These are phyloP conservation scores for Cydia amplana DNA, from an alignment of 1,140 invertebrate genomes.

Conservation along the genomic window DNA sequence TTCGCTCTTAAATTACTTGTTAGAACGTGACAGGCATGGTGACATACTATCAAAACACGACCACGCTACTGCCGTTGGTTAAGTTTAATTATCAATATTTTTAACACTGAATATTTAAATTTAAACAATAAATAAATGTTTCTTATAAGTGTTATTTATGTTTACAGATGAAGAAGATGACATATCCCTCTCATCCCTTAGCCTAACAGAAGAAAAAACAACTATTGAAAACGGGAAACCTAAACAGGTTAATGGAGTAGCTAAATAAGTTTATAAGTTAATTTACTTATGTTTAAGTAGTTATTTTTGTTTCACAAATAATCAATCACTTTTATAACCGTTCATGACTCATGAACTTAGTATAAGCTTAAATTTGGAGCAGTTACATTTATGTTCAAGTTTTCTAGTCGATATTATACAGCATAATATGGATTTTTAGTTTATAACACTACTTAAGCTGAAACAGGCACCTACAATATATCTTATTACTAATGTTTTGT, in stretches of 20 bases:
- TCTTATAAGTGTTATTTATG: slow-evolving; percentile 2
- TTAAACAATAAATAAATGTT: not conserved
- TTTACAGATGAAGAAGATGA: slow-evolving; percentile 66
- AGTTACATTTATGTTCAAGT: slow-evolving; percentile 9
- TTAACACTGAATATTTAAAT: too few relatives aligned
- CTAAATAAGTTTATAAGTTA: slow-evolving; percentile 51
- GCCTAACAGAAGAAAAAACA: slow-evolving; percentile 62
- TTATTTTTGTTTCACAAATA: slow-evolving; percentile 24
- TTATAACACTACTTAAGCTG: slow-evolving; percentile 15
- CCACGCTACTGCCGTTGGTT: too few relatives aligned
- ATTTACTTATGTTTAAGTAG: slow-evolving; percentile 32
- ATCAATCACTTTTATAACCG: not conserved
- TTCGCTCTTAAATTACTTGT: too few relatives aligned
- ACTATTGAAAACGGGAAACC: slow-evolving; percentile 61
- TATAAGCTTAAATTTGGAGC: not conserved
- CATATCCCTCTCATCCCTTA: slow-evolving; percentile 60
- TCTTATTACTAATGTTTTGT: slow-evolving; percentile 10
- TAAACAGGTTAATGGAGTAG: slow-evolving; percentile 51
- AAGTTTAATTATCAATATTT: too few relatives aligned
- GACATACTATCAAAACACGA: too few relatives aligned
- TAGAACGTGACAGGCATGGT: too few relatives aligned
- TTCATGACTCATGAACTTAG: not conserved
- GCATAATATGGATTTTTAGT: slow-evolving; percentile 28
- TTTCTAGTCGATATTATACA: slow-evolving; percentile 33
- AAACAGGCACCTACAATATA: not conserved